Percentiles rank a stretch among this genome's conserved stretches.
Conservation (phyloP, 2,113 vertebrate genomes). For the Neolamprologus modestus region DNA sequence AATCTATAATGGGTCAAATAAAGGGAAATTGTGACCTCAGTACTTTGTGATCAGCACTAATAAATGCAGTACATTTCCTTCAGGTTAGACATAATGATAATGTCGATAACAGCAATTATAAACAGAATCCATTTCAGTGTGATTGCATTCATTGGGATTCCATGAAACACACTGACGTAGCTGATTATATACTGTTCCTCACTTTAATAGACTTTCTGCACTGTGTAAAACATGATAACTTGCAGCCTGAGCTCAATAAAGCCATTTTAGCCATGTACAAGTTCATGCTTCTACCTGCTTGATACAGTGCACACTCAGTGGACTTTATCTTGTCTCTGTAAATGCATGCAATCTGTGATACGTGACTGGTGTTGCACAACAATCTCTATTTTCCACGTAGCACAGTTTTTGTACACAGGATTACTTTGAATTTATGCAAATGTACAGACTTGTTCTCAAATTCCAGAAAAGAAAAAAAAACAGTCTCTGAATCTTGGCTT, state of each 20-base stretch:
- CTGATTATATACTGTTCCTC: background rate
- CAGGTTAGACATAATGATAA: background rate
- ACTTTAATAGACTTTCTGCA: background rate
- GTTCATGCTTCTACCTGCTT: background rate
- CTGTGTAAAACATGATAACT: background rate
- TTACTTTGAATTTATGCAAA: constrained; percentile 21
- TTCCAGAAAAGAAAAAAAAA: background rate
- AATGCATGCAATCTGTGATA: background rate
- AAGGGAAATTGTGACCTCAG: background rate
- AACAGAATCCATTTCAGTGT: background rate
- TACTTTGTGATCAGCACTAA: background rate
- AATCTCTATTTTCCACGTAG: background rate
- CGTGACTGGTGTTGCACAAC: background rate
- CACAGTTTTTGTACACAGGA: constrained; percentile 13
- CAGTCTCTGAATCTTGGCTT: background rate
- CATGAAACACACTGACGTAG: background rate
- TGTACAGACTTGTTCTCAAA: background rate
- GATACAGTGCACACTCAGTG: background rate
- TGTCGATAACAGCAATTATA: background rate
- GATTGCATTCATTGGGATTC: background rate
- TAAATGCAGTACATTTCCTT: background rate
- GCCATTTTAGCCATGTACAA: background rate
- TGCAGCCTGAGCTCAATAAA: background rate
- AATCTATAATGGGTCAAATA: background rate
- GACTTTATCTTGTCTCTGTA: background rate